Evolutionary conservation across 2,113 vertebrate species (phyloP).

Genomic region (Reinhardtius hippoglossoides): DNA sequence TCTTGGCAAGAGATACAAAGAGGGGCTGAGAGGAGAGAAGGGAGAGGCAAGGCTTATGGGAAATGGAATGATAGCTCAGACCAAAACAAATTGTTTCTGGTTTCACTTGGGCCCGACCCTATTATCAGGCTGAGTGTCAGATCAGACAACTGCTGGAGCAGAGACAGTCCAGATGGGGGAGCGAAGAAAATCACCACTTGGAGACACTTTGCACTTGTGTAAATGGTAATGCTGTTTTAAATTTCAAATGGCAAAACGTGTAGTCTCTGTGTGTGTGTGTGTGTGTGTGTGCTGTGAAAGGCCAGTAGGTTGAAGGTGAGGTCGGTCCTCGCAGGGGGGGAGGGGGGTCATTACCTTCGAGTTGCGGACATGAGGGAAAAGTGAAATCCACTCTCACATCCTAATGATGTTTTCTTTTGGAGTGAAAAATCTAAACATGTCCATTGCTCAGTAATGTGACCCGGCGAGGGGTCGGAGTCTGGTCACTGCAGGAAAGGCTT

Average conservation of each 20-base stretch:
- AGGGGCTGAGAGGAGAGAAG: slow-evolving; percentile 74
- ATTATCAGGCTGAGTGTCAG: slow-evolving; percentile 80
- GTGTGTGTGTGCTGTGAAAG: slow-evolving; percentile 31
- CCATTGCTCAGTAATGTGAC: slow-evolving; percentile 80
- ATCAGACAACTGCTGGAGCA: slow-evolving; percentile 74
- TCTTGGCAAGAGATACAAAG: slow-evolving; percentile 80
- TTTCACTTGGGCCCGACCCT: slow-evolving; percentile 77
- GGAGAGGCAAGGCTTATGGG: slow-evolving; percentile 79
- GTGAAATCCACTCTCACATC: slow-evolving; percentile 75
- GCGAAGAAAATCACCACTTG: slow-evolving; percentile 21
- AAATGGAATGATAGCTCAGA: slow-evolving; percentile 80
- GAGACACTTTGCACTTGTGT: slow-evolving; percentile 52
- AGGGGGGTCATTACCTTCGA: slow-evolving; percentile 54
- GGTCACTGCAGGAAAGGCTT: slow-evolving; percentile 79
- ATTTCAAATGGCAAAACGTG: slow-evolving; percentile 27
- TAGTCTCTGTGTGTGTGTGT: slow-evolving; percentile 14
- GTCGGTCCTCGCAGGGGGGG: slow-evolving; percentile 52
- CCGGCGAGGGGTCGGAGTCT: slow-evolving; percentile 74
- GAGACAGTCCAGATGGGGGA: slow-evolving; percentile 74
- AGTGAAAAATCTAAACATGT: slow-evolving; percentile 81
- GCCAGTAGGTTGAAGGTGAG: slow-evolving; percentile 78
- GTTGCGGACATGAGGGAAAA: slow-evolving; percentile 76
- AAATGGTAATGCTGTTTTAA: slow-evolving; percentile 31
- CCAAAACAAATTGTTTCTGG: slow-evolving; percentile 82
- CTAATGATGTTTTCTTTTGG: slow-evolving; percentile 81